phyloP scores from a whole-genome alignment of 1,140 invertebrate genomes.

The Brachionus koreanus region DNA sequence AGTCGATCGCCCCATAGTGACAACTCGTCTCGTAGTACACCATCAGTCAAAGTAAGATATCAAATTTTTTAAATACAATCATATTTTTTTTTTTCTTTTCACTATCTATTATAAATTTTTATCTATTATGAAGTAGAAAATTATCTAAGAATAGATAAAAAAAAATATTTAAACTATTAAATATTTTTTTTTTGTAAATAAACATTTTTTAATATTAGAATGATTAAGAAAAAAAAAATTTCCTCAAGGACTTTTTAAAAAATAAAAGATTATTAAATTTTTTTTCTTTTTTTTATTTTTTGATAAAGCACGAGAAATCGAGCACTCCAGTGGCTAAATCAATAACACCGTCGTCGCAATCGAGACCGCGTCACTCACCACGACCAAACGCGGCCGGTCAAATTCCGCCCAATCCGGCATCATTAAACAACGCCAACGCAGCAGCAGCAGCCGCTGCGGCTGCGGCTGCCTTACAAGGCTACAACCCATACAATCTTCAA shows the following conservation, averaged over 20 bases:
- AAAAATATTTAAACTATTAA: no score
- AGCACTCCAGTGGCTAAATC: constrained; percentile 76
- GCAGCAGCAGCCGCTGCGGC: constrained; percentile 47
- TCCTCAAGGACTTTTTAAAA: no score
- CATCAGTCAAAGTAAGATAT: constrained; percentile 68
- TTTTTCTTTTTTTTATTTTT: constrained; percentile 43
- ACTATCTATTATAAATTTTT: no score
- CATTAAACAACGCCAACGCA: constrained; percentile 46
- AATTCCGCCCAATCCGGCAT: neutral
- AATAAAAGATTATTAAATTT: neutral
- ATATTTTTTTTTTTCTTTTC: no score
- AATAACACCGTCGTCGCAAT: constrained; percentile 68
- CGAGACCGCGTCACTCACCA: constrained; percentile 59
- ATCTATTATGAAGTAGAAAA: no score
- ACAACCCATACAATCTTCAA: constrained; percentile 41
- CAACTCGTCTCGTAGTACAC: constrained; percentile 78
- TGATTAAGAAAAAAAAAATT: no score
- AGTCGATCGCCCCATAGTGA: constrained; percentile 75
- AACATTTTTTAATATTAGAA: no score
- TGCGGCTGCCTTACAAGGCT: constrained; percentile 47
- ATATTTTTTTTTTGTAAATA: no score
- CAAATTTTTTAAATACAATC: no score
- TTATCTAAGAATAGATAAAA: no score
- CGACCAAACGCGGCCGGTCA: constrained; percentile 53
- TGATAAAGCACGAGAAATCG: constrained; percentile 65